A percentile compares a stretch with the other conserved stretches of the same genome.
Evolutionary conservation across 2,113 vertebrate species (phyloP).

Genomic region (Rynchops niger): DNA sequence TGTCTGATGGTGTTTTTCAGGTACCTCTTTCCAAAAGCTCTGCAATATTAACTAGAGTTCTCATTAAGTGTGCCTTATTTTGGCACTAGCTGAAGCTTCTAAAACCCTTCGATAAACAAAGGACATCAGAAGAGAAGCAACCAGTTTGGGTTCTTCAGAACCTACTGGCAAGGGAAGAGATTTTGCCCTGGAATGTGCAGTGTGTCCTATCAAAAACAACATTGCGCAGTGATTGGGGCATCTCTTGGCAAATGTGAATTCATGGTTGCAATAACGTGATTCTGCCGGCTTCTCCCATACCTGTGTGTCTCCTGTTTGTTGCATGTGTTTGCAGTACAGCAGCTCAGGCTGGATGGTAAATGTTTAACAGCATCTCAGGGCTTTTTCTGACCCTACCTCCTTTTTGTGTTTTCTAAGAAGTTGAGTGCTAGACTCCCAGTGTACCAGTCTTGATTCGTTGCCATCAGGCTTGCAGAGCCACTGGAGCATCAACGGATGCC

Average conservation of each 20-base stretch:
- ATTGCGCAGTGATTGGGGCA: not conserved
- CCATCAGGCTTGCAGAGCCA: not conserved
- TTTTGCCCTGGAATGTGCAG: not conserved
- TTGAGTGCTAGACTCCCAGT: not conserved
- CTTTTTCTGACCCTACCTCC: not conserved
- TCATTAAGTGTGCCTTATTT: not conserved
- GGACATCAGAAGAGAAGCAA: not conserved
- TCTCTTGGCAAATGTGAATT: not conserved
- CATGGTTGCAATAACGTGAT: accelerated
- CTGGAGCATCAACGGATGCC: not conserved
- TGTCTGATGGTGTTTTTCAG: not conserved
- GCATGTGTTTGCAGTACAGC: accelerated
- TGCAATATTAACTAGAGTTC: not conserved
- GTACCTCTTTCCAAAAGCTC: not conserved
- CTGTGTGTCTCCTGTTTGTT: not conserved
- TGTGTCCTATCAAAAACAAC: not conserved
- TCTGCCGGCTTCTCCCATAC: accelerated
- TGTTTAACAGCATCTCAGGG: not conserved
- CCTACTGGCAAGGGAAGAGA: not conserved
- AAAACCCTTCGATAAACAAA: not conserved
- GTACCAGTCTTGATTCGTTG: not conserved
- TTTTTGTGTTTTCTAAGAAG: not conserved
- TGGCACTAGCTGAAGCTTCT: not conserved
- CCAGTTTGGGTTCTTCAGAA: not conserved
- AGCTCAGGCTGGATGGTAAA: not conserved